phyloP scores from a whole-genome alignment of 2,797 vertebrate species.

The Pogoniulus pusillus region DNA sequence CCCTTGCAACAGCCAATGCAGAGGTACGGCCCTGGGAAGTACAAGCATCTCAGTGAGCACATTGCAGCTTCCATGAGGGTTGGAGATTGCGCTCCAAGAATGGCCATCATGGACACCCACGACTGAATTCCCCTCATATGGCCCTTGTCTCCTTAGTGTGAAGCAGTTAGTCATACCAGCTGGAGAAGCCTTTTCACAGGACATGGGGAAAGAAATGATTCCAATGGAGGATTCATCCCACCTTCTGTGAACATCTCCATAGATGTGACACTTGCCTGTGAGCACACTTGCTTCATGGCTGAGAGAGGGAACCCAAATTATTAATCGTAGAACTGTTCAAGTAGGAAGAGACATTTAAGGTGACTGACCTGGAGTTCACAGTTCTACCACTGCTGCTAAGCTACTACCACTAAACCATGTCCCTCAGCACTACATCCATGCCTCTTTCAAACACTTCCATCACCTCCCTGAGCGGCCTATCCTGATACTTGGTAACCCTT shows the following conservation, averaged over 20 bases:
- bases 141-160: not conserved
- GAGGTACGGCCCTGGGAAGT: not conserved
- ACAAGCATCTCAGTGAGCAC: not conserved
- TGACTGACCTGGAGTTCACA: no score
- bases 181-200: not conserved
- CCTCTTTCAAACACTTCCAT: no score
- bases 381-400: no score
- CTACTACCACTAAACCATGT: no score
- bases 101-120: accelerated
- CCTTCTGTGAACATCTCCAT: not conserved
- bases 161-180: accelerated
- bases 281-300: not conserved
- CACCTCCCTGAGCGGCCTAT: no score
- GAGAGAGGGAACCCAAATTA: not conserved
- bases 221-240: not conserved
- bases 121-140: not conserved
- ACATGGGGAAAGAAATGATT: not conserved
- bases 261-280: not conserved
- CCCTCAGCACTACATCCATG: no score
- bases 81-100: accelerated
- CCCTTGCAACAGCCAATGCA: not conserved
- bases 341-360: no score
- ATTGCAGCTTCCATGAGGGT: not conserved
- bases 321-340: no score
- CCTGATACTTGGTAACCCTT: no score